Evolutionary conservation across 2,888 invertebrate species (phyloP), one percentile per base, ranked within the genome.

Genomic region (Campoletis raptor): DNA sequence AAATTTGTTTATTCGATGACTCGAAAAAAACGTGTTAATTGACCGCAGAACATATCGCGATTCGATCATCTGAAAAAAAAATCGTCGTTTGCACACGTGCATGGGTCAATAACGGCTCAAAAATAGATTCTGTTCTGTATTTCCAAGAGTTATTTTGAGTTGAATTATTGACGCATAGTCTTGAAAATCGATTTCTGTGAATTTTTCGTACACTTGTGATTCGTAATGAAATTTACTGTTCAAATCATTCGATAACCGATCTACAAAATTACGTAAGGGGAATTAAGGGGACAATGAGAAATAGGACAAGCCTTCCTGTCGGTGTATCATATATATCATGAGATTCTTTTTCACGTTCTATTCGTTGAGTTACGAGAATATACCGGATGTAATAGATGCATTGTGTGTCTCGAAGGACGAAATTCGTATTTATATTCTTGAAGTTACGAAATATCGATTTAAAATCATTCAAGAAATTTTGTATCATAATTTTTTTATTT

Each of bases 351-450:
- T 12, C 10, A n/a, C 67, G 67, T 52, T 48, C n/a, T n/a, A 21
- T 40, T 12, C 21, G 40, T 37, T 40, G n/a, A 10, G 67, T 85
- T 78, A 81, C 85, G 77, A 54, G n/a, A 15, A 40, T 67, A 57
- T 81, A 78, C 72, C 81, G 57, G 77, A 81, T 48, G 77, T 70
- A 67, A 77, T 30, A 48, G 52, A 79, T 78, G 66, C 76, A 82
- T 85, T 52, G 52, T 74, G 76, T 79, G 15, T 52, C 74, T 85
- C 72, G 82, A 82, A 85, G 80, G 64, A 74, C 85, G 52, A 57
- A 30, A 37, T 36, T 66, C n/a, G 57, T 0, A 24, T 57, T 57
- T 0, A 57, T 57, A 12, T 57, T 12, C 24, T 57, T 57, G 57
- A 3, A 24, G 4, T 30, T 57, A 57, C 12, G 57, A 24, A 12